A percentile compares a stretch with the other conserved stretches of the same genome.
Evolutionary conservation across 2,888 invertebrate genomes (phyloP).

Genomic region (Callyntrura guangdongensis): DNA sequence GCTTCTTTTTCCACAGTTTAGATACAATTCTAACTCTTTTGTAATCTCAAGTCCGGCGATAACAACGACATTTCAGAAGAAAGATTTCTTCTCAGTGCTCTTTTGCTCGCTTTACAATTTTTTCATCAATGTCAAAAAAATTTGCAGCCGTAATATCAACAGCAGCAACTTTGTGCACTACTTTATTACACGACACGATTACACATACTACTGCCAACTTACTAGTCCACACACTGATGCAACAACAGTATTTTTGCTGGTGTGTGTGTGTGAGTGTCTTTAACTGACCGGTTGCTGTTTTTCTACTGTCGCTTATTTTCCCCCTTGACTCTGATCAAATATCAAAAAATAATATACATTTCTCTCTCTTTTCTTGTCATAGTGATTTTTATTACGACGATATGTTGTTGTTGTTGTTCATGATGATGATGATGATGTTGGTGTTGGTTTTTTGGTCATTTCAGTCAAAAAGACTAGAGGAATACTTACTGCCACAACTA

Average conservation of each 20-base stretch:
- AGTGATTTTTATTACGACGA: not conserved
- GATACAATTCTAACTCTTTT: too few relatives aligned
- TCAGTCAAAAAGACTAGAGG: not conserved
- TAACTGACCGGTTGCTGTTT: conserved; percentile 71
- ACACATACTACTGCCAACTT: not conserved
- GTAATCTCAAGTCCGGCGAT: too few relatives aligned
- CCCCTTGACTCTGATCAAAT: conserved; percentile 64
- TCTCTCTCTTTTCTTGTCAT: conserved; percentile 47
- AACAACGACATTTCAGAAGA: too few relatives aligned
- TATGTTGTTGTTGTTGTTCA: conserved; percentile 31
- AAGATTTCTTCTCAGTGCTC: too few relatives aligned
- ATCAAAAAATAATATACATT: conserved; percentile 39
- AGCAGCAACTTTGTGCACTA: too few relatives aligned
- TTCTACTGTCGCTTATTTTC: conserved; percentile 64
- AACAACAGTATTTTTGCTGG: not conserved
- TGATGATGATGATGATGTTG: conserved; percentile 6
- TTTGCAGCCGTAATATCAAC: too few relatives aligned
- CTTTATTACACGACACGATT: too few relatives aligned
- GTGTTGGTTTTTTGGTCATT: conserved; percentile 22
- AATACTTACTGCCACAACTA: not conserved
- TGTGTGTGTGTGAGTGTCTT: not conserved
- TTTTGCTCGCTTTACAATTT: too few relatives aligned
- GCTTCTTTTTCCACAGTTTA: too few relatives aligned
- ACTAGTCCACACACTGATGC: not conserved
- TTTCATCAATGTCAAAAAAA: too few relatives aligned